Percentiles rank a stretch among this genome's conserved stretches.
Conservation (phyloP, 2,888 invertebrate genomes). For the Coleophora deauratella region DNA sequence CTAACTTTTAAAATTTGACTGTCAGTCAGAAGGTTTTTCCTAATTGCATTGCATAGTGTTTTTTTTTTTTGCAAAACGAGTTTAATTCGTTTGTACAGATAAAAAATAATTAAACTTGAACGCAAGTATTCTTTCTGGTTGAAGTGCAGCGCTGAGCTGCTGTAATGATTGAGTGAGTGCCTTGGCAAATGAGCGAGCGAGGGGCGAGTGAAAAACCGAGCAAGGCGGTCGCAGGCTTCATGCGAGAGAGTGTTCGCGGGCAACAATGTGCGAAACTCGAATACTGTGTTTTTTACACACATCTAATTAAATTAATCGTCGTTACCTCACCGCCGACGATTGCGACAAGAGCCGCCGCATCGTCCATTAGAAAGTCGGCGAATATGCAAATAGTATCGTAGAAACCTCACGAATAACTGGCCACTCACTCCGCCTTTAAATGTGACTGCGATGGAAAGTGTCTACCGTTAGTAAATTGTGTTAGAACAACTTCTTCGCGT, state of each 20-base stretch:
- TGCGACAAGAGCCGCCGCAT: slow-evolving; percentile 70
- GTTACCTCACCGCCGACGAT: slow-evolving; percentile 68
- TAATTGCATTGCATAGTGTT: slow-evolving; percentile 31
- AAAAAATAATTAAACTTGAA: slow-evolving; percentile 39
- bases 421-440: slow-evolving; percentile 70
- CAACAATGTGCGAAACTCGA: slow-evolving; percentile 52
- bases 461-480: slow-evolving; percentile 68
- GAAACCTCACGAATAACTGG: slow-evolving; percentile 74
- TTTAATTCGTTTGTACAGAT: slow-evolving; percentile 32
- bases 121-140: slow-evolving; percentile 53
- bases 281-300: slow-evolving; percentile 45
- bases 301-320: slow-evolving; percentile 67
- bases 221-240: slow-evolving; percentile 26
- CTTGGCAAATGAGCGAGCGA: slow-evolving; percentile 34
- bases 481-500: slow-evolving; percentile 57
- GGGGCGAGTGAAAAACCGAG: slow-evolving; percentile 38
- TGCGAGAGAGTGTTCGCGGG: slow-evolving; percentile 38
- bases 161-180: too few species aligned
- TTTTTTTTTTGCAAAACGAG: slow-evolving; percentile 24
- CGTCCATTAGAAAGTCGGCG: slow-evolving; percentile 74
- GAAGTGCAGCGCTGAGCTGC: slow-evolving; percentile 37
- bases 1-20: too few species aligned
- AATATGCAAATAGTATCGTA: slow-evolving; percentile 75
- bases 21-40: too few species aligned
- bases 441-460: slow-evolving; percentile 72